Conservation (phyloP, 2,113 vertebrate genomes). For the Cervus canadensis region DNA sequence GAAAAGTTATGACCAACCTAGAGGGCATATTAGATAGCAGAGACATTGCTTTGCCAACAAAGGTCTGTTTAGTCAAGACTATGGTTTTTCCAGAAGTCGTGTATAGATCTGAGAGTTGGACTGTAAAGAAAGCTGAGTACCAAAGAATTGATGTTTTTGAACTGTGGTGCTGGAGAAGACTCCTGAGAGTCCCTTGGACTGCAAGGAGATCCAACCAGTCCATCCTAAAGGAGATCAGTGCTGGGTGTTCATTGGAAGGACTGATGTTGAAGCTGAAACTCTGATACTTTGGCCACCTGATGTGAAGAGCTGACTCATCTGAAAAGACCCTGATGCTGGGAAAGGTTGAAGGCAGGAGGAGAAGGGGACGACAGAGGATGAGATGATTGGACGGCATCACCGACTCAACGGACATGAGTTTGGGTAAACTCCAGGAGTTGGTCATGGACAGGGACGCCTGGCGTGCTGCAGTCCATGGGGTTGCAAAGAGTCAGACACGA, state of each 20-base stretch:
- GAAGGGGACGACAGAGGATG: background rate
- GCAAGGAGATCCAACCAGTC: background rate
- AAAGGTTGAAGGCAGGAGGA: background rate
- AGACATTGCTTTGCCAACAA: background rate
- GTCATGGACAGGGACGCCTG: background rate
- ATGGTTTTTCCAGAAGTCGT: background rate
- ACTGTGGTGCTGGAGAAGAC: background rate
- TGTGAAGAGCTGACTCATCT: background rate
- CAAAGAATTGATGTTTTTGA: background rate
- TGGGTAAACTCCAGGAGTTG: background rate
- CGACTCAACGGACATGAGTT: background rate
- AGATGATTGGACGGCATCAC: background rate
- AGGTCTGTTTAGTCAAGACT: background rate
- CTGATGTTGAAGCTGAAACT: background rate
- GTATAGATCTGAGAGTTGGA: background rate
- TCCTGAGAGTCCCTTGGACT: background rate
- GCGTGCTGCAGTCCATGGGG: rapidly evolving
- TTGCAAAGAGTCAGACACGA: rapidly evolving
- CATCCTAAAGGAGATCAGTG: background rate
- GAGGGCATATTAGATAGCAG: background rate
- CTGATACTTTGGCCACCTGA: background rate
- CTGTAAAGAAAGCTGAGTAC: background rate
- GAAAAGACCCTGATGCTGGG: background rate
- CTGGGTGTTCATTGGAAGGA: background rate
- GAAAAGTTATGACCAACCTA: background rate